Percentiles rank a stretch among this genome's conserved stretches.
Conservation (phyloP, 1,140 invertebrate species). For the Saxidomus purpurata region DNA sequence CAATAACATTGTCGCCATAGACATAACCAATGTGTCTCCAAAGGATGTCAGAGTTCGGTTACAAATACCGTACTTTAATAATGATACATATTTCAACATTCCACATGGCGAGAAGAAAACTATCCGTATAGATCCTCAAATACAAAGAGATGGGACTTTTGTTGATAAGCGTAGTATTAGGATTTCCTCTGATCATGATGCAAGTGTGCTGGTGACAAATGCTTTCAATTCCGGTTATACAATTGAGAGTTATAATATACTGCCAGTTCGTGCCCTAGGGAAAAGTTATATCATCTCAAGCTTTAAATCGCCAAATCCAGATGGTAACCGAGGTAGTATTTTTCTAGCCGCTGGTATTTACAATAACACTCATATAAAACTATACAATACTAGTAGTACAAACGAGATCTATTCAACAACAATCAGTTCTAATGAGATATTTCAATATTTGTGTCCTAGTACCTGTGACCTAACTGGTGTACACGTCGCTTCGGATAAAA, state of each 20-base stretch:
- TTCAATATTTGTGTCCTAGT: background rate
- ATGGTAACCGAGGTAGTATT: background rate
- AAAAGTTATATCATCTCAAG: background rate
- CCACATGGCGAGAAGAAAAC: background rate
- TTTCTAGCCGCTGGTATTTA: background rate
- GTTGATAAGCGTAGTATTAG: background rate
- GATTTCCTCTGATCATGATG: background rate
- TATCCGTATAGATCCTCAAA: background rate
- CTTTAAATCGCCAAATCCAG: background rate
- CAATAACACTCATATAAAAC: background rate
- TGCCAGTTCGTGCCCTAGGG: background rate
- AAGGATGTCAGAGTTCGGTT: background rate
- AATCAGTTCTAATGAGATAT: background rate
- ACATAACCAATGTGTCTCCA: conserved; percentile 33
- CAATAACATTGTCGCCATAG: background rate
- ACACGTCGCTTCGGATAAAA: background rate
- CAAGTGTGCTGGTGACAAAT: conserved; percentile 3
- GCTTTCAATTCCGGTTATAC: background rate
- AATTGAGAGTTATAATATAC: background rate
- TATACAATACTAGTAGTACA: background rate
- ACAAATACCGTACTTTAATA: conserved; percentile 10
- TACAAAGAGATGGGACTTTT: conserved; percentile 7
- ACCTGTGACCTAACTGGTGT: background rate
- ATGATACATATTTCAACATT: background rate
- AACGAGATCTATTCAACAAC: background rate